Evolutionary conservation across 2,113 vertebrate species (phyloP), one percentile per base, ranked within the genome.

Genomic region (Ascaphus truei): DNA sequence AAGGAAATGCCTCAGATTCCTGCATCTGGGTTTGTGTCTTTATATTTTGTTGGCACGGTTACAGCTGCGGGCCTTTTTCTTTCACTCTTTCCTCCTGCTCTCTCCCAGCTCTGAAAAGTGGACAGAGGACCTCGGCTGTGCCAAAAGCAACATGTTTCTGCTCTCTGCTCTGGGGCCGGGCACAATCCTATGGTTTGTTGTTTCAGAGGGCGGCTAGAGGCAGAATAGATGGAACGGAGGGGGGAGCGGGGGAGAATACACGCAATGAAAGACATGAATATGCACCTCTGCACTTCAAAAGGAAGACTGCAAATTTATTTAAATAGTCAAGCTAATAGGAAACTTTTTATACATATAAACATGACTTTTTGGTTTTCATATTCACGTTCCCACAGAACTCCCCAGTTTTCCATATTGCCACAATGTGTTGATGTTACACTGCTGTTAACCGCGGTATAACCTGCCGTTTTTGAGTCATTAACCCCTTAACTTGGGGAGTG

Each of bases 1-100:
- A 74, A 90, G 88, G 91, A 91, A 92, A 90, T 92, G 82, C 86
- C 83, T 89, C 55, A 83, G 80, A 91, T 91, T 91, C 89, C 90
- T 77, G 68, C 80, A 77, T 76, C 81, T 80, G 80, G 73, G 79
- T 78, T 83, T 86, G 83, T 84, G 81, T 77, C 82, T 87, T 88
- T 83, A 79, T 83, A 77, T 79, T 71, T 81, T 75, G 79, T 76
- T 89, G 88, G 83, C 88, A 84, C 48, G 2, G 71, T 75, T 77
- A 67, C 51, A 68, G 57, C 50, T 80, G 62, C 73, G 79, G 57
- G 51, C 74, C 74, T 83, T 80, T 78, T 76, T 52, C 78, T 81
- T 68, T 77, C 23, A 47, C 43, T 78, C 69, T 65, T 79, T 61
- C 29, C 10, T 8, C 13, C 7, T 60, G 55, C 50, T 11, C 61